Evolutionary conservation across 2,113 vertebrate species (phyloP).

Genomic region (Abramis brama): DNA sequence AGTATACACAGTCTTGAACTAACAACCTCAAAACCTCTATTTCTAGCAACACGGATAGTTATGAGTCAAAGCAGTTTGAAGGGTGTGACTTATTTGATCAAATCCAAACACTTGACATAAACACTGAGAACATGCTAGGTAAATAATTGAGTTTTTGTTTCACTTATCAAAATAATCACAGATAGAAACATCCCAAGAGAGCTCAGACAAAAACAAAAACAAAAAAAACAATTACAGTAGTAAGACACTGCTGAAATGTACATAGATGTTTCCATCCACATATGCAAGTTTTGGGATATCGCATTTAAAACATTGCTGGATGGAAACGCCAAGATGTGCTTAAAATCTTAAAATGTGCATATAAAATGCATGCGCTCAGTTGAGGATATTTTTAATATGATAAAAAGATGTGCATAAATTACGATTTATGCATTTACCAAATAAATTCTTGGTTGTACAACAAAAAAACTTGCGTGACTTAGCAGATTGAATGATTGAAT

Average conservation of each 20-base stretch:
- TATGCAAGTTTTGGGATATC: too few species aligned
- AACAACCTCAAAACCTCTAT: slow-evolving; percentile 3
- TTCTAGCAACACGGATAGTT: slow-evolving; percentile 35
- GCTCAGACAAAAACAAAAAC: too few species aligned
- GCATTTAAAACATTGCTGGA: too few species aligned
- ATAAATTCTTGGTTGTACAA: neutral
- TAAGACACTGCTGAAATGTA: too few species aligned
- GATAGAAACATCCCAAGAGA: neutral
- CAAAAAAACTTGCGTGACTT: neutral
- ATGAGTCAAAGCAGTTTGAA: slow-evolving; percentile 5
- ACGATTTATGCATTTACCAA: neutral
- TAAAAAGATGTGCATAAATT: neutral
- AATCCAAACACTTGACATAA: slow-evolving; percentile 25
- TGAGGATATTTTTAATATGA: neutral
- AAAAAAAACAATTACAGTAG: too few species aligned
- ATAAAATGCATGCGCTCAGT: neutral
- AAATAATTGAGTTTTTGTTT: neutral
- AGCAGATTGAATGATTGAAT: neutral
- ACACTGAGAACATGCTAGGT: neutral
- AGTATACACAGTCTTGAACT: slow-evolving; percentile 18
- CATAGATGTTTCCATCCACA: too few species aligned
- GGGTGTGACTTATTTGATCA: neutral
- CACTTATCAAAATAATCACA: neutral
- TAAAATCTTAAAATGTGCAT: too few species aligned
- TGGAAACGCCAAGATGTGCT: too few species aligned